A percentile compares a stretch with the other conserved stretches of the same genome.
These are phyloP conservation scores for Oreochromis spilurus DNA, from an alignment of 2,113 vertebrate genomes.

Conservation along the genomic window DNA sequence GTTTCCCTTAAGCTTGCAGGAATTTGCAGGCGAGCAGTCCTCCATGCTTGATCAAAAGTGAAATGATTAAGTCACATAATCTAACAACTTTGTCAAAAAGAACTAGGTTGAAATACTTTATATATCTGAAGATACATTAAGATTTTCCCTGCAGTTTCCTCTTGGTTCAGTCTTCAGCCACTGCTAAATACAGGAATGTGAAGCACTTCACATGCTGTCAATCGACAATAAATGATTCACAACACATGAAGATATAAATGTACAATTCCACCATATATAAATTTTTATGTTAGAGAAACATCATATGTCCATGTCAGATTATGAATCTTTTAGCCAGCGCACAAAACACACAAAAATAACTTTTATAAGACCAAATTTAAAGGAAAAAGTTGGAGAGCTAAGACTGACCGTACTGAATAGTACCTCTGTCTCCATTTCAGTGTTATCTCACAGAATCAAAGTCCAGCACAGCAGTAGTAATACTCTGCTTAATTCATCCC, in stretches of 20 bases:
- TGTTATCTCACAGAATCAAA: neutral
- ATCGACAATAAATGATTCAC: neutral
- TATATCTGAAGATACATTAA: neutral
- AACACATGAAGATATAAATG: neutral
- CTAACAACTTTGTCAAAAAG: neutral
- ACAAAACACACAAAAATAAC: neutral
- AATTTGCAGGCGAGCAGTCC: neutral
- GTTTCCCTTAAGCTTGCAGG: neutral
- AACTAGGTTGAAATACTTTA: neutral
- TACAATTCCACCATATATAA: neutral
- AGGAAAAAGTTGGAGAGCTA: neutral
- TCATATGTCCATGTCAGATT: neutral
- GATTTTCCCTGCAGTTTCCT: neutral
- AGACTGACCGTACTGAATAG: neutral
- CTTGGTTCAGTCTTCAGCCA: neutral
- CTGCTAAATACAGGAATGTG: neutral
- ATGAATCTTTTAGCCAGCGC: neutral
- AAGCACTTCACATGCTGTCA: neutral
- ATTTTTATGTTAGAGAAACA: neutral
- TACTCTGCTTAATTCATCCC: neutral
- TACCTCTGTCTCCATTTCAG: neutral
- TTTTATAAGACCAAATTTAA: neutral
- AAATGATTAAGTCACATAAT: neutral
- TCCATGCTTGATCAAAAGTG: neutral
- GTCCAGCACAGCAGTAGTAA: neutral